Evolutionary conservation across 2,888 invertebrate genomes (phyloP), one percentile per base, ranked within the genome.

Genomic region (Masnerella sp.): DNA sequence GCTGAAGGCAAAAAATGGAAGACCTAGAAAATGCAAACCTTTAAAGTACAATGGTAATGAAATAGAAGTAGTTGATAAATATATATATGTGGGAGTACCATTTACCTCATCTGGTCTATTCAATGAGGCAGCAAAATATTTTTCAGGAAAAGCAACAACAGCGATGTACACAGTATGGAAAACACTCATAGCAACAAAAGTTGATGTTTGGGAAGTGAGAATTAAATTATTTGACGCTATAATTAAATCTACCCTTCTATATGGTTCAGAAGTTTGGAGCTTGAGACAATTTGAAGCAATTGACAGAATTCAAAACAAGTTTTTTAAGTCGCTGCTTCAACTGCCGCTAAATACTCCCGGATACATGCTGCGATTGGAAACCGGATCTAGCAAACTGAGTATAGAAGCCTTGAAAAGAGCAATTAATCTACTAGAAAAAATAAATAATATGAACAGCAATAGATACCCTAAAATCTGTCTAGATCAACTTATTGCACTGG

Each of bases 51-150:
- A 8, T 7, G 7, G n/a, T 0, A 20, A 38, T 11, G 5, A 9
- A 5, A 14, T 52, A 5, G 52, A 52, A 5, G 12, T 25, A 1
- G 56, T 42, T 0, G 17, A 30, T 0, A 42, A 11, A 0, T 42
- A 42, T 9, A 56, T 22, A 1, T 56, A 56, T 11, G 30, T 56
- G 2, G 56, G 56, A 8, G 18, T 42, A 5, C 28, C 56, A 3
- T 56, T 56, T 17, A 1, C n/a, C 1, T 7, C 25, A 0, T 54
- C 40, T 0, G 54, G 54, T n/a, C 1, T 15, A 1, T 54, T 54
- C 12, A 25, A 14, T 0, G 1, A 2, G 3, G 30, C 40, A 5
- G 56, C 42, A 7, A 12, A 18, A 4, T 17, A 28, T 5, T 11
- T 28, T 4, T 7, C 34, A 2, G n/a, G 11, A 1, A 42, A 42